Conservation (phyloP, 2,797 vertebrate genomes). For the Sebastes oblongus region DNA sequence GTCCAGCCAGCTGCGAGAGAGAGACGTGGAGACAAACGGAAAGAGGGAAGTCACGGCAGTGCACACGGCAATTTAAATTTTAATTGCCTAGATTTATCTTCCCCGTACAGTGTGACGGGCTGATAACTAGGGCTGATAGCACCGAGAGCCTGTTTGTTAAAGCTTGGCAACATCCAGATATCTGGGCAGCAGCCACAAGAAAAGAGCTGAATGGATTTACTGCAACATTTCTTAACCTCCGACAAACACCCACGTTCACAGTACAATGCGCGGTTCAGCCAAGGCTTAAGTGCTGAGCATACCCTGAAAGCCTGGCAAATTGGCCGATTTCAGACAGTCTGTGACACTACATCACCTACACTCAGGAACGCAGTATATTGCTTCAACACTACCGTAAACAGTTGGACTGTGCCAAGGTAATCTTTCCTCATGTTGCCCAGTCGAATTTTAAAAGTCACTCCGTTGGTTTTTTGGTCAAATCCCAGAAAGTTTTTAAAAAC, state of each 20-base stretch:
- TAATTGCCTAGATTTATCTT: conserved; percentile 87
- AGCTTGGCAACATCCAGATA: conserved; percentile 64
- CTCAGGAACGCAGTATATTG: conserved; percentile 15
- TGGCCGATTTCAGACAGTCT: conserved; percentile 49
- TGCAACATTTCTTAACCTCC: conserved; percentile 53
- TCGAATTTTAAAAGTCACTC: neutral
- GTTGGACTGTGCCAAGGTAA: neutral
- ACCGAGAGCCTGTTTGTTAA: conserved; percentile 74
- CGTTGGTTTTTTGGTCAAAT: neutral
- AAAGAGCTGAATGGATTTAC: conserved; percentile 69
- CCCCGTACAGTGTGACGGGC: conserved; percentile 79
- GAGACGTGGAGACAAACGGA: conserved; percentile 42
- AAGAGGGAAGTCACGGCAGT: conserved; percentile 74
- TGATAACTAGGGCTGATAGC: conserved; percentile 83
- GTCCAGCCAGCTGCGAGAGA: conserved; percentile 14
- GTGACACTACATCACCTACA: conserved; percentile 27
- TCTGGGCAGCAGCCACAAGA: conserved; percentile 48
- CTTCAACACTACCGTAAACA: conserved; percentile 16
- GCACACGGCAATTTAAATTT: conserved; percentile 84
- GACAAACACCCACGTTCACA: conserved; percentile 57
- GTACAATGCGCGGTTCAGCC: conserved; percentile 47
- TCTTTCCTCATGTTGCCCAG: conserved; percentile 1
- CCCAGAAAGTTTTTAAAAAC: neutral
- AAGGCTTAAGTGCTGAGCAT: conserved; percentile 42
- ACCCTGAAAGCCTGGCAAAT: conserved; percentile 53